Base-by-base conservation (phyloP, 2,113 vertebrate species). In the Pollimyrus isidori region DNA sequence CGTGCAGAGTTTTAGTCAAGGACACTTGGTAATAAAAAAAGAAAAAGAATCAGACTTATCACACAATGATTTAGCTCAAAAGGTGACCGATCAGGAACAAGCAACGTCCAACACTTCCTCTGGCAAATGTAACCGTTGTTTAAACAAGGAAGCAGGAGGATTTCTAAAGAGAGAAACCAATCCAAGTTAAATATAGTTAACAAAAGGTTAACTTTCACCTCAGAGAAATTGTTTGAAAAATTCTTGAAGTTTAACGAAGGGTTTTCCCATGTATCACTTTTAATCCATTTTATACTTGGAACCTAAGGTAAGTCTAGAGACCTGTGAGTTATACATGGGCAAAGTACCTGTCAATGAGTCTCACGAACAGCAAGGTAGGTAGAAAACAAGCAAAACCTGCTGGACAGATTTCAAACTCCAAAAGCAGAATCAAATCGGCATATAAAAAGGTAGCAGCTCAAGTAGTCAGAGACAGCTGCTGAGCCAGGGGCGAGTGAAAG, bases 151-250 rank as follows among this genome's bases (percentile, higher is more conserved):
- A 69, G 10, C 10, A 69, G 10, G 62, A 13, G 10, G 62, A 13
- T 69, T 69, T 69, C 3, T 30, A 11, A 69, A 69, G 62, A 3
- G 69, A 45, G 73, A n/a, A 50, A 87, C 94, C 35, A 49, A 50
- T 23, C 45, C 83, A 85, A 48, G 83, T 26, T 48, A 46, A 39
- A 76, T 10, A 21, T 6, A 7, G 23, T 58, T 58, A 58, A 58
- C 56, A 23, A 58, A 58, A 17, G 21, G 21, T 21, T 98, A 98
- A 98, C 98, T 95, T 97, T 96, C 97, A 97, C 97, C 97, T 98
- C 97, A 99, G 97, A n/a, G n/a, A n/a, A n/a, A n/a, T 30, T 39
- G 13, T 39, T 35, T 15, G 30, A 76, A 30, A 39, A 76, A 76
- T 39, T 13, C 9, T 1, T 26, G 42, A 19, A 80, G 15, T 80